Evolutionary conservation across 2,888 invertebrate species (phyloP), one percentile per base, ranked within the genome.

Genomic region (Dendrolimus houi): DNA sequence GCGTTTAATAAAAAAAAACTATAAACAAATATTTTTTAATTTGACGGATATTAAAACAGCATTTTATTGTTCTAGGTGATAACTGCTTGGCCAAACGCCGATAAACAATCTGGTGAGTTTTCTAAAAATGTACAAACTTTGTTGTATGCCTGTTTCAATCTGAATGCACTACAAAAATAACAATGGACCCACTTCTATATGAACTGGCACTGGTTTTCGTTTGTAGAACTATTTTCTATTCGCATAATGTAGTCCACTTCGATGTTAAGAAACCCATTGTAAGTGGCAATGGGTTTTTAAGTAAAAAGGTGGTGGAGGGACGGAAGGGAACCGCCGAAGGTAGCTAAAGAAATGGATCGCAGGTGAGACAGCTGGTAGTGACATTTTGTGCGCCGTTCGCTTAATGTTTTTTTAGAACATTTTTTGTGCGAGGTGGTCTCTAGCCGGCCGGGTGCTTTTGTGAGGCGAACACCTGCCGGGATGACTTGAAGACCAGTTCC

Each of bases 311-410:
- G 55, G 63, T 47, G 55, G 63, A 66, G 68, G 64, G 65, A 62
- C 61, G 60, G 57, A 54, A 67, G 65, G 59, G 57, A 53, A 59
- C 60, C 58, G 54, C 52, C 59, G 58, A 55, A 60, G 62, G 62
- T 69, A 68, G 60, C 62, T 67, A 67, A 64, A 70, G 70, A 64
- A 72, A 75, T 68, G 68, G 71, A 66, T 65, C 67, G 78, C 76
- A 77, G 79, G 78, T 76, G 79, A 75, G 85, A 78, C 87, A 87
- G 86, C 84, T 87, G 87, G 74, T 75, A 74, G 74, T 80, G 83
- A 85, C 82, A 83, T 85, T 86, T 79, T 77, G 77, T 77, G 67
- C 74, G 77, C 69, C 69, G 68, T 64, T 72, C 67, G 67, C 64
- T 65, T 62, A 58, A 58, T 64, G 65, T 70, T 74, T 81, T 47